These are phyloP conservation scores for Apamea anceps DNA, from an alignment of 2,888 invertebrate species.

Conservation along the genomic window DNA sequence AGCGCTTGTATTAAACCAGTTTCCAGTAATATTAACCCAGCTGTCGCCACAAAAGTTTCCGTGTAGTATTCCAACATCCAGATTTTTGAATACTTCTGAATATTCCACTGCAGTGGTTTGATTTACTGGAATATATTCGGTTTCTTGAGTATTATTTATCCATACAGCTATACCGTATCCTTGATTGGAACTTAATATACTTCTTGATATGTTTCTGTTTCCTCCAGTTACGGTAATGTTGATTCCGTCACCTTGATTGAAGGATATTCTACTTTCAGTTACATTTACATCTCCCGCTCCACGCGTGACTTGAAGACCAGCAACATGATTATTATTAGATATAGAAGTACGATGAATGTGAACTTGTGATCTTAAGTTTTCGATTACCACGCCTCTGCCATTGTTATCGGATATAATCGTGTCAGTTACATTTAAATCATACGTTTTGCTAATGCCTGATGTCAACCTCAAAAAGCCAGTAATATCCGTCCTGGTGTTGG, in stretches of 20 bases:
- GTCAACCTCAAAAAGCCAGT: conserved; percentile 94
- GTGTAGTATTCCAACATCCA: conserved; percentile 96
- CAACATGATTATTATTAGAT: conserved; percentile 96
- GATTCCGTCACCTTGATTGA: conserved; percentile 98
- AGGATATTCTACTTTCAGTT: conserved; percentile 96
- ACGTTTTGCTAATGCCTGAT: conserved; percentile 94
- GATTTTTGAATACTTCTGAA: conserved; percentile 96
- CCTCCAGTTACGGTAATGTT: conserved; percentile 99
- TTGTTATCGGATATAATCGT: conserved; percentile 96
- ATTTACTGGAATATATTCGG: conserved; percentile 94
- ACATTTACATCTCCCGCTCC: conserved; percentile 98
- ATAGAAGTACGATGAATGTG: conserved; percentile 95
- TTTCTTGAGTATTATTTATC: conserved; percentile 95
- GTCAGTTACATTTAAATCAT: conserved; percentile 96
- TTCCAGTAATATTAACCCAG: conserved; percentile 98
- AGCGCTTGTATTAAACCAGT: conserved; percentile 94
- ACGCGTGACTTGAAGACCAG: conserved; percentile 96
- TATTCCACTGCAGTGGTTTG: conserved; percentile 97
- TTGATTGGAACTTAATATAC: conserved; percentile 95
- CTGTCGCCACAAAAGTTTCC: conserved; percentile 97
- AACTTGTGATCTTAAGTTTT: conserved; percentile 97
- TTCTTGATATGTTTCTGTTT: conserved; percentile 96
- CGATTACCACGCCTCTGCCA: conserved; percentile 98
- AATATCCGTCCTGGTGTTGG: conserved; percentile 93
- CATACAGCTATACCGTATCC: conserved; percentile 97